phyloP scores from a whole-genome alignment of 1,140 invertebrate species.

The Mylabris phalerata region DNA sequence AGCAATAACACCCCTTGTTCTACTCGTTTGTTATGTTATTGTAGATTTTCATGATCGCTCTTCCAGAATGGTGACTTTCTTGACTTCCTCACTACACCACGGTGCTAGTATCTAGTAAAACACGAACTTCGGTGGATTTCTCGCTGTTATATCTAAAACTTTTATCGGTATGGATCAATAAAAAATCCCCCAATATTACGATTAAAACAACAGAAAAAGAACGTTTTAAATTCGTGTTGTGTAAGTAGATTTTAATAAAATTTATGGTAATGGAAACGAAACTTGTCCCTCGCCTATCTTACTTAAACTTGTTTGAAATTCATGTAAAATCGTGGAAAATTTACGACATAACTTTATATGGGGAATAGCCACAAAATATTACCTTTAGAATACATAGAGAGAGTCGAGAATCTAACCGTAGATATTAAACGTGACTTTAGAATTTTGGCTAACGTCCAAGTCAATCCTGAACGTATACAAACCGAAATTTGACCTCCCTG shows the following conservation, averaged over 20 bases:
- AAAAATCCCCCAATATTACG: no score
- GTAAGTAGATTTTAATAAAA: no score
- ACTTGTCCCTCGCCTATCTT: background rate
- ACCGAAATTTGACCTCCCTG: no score
- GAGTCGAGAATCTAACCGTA: background rate
- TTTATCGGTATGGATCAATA: slow-evolving; percentile 1
- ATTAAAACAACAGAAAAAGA: no score
- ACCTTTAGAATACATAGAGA: slow-evolving; percentile 10
- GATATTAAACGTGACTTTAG: slow-evolving; percentile 29
- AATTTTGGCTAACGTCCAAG: slow-evolving; percentile 6
- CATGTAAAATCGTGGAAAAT: slow-evolving; percentile 22
- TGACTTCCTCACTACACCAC: slow-evolving; percentile 1
- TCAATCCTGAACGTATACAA: slow-evolving; percentile 15
- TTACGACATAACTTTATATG: slow-evolving; percentile 26
- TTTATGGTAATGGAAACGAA: background rate
- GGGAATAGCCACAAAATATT: slow-evolving; percentile 28
- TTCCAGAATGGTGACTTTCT: slow-evolving; percentile 36
- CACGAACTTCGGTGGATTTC: slow-evolving; percentile 7
- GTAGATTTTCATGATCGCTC: slow-evolving; percentile 38
- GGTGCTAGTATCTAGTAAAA: background rate
- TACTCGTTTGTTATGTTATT: slow-evolving; percentile 29
- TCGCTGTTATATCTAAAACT: slow-evolving; percentile 5
- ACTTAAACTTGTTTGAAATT: slow-evolving; percentile 17
- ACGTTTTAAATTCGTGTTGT: no score
- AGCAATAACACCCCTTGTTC: slow-evolving; percentile 23